These are phyloP conservation scores for Cyrtonyx montezumae DNA, from an alignment of 2,113 vertebrate genomes.

Conservation along the genomic window DNA sequence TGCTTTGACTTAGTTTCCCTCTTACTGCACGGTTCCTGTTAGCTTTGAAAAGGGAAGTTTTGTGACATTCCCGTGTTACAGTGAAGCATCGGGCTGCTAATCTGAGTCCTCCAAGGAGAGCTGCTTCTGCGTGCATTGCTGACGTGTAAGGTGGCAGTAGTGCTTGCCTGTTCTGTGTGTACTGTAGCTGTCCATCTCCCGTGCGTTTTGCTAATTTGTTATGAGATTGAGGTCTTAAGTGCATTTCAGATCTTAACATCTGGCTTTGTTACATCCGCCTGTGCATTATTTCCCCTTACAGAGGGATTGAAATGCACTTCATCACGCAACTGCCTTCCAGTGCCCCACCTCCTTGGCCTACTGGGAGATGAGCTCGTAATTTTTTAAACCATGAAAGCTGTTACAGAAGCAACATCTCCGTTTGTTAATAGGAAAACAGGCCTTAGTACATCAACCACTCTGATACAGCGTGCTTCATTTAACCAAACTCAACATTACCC, in stretches of 20 bases:
- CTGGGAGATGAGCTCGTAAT: neutral
- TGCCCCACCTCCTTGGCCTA: neutral
- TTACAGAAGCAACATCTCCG: neutral
- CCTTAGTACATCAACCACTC: neutral
- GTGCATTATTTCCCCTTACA: neutral
- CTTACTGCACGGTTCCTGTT: neutral
- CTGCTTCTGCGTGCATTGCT: too few relatives aligned
- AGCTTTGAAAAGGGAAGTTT: neutral
- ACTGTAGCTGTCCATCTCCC: neutral
- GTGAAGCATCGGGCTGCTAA: neutral
- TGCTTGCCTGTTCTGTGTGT: too few relatives aligned
- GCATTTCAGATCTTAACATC: neutral
- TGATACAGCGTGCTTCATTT: accelerated
- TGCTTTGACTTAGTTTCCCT: neutral
- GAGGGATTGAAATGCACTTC: neutral
- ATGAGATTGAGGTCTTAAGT: accelerated
- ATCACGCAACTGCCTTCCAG: accelerated
- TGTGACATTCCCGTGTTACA: neutral
- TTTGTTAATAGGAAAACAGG: neutral
- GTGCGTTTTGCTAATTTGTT: neutral
- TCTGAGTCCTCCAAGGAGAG: neutral
- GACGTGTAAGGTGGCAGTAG: too few relatives aligned
- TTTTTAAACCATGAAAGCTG: neutral
- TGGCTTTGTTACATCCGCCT: neutral
- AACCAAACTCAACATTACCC: neutral